Evolutionary conservation across 1,140 invertebrate species (phyloP).

Genomic region (Dolichoris vasculosae): DNA sequence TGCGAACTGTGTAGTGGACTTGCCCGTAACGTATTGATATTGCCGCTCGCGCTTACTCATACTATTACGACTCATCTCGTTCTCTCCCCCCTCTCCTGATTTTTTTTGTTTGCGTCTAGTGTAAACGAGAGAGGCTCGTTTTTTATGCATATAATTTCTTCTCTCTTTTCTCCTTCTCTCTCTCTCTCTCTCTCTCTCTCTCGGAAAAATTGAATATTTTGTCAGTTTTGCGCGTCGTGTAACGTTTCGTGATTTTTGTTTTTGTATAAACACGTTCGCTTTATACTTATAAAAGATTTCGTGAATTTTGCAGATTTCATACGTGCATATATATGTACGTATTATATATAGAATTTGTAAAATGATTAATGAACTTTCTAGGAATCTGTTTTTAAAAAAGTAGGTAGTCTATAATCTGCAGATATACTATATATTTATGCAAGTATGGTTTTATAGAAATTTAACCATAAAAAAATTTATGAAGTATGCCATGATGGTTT

Average conservation of each 20-base stretch:
- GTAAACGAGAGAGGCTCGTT: slow-evolving; percentile 6
- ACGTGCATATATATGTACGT: too few species aligned
- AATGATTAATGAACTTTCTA: background rate
- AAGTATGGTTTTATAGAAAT: too few species aligned
- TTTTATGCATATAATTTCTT: background rate
- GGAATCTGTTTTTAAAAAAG: background rate
- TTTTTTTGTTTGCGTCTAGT: background rate
- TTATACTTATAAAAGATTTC: background rate
- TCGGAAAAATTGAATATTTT: slow-evolving; percentile 12
- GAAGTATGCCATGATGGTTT: too few species aligned
- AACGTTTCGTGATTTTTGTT: background rate
- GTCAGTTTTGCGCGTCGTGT: background rate
- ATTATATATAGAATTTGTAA: background rate
- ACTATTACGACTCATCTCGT: background rate
- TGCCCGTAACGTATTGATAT: slow-evolving; percentile 49
- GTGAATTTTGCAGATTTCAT: background rate
- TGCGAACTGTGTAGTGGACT: slow-evolving; percentile 58
- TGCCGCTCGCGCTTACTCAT: slow-evolving; percentile 31
- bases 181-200: background rate
- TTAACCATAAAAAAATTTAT: too few species aligned
- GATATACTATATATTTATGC: too few species aligned
- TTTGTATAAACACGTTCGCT: background rate
- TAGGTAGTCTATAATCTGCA: too few species aligned
- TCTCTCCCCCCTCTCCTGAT: background rate
- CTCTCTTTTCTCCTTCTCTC: background rate